A percentile compares a stretch with the other conserved stretches of the same genome.
Conservation (phyloP, 2,113 vertebrate species). For the Vidua chalybeata region DNA sequence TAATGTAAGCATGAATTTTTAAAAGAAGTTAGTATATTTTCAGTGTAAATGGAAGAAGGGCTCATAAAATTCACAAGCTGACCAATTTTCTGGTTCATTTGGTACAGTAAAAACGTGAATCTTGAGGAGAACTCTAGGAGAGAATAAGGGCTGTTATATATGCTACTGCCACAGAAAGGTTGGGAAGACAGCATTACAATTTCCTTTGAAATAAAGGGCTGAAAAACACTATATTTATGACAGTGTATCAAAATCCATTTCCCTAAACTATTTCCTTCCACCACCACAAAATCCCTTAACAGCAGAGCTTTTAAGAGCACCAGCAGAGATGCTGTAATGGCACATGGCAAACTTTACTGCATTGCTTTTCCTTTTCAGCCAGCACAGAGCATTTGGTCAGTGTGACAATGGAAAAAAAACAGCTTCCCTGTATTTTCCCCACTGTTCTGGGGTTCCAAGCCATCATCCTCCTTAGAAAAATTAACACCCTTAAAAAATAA, state of each 20-base stretch:
- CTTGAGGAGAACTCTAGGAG: neutral
- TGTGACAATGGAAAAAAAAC: neutral
- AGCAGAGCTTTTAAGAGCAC: constrained; percentile 24
- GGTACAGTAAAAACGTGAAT: neutral
- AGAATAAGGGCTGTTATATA: neutral
- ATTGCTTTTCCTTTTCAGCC: neutral
- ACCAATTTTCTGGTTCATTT: constrained; percentile 34
- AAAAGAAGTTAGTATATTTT: neutral
- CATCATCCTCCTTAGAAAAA: neutral
- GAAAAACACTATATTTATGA: constrained; percentile 10
- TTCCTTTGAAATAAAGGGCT: constrained; percentile 4
- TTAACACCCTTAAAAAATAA: neutral
- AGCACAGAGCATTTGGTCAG: constrained; percentile 1
- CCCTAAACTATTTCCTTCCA: neutral
- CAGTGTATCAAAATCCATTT: constrained; percentile 43
- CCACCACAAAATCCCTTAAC: constrained; percentile 3
- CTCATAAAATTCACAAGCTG: constrained; percentile 2
- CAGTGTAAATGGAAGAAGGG: neutral
- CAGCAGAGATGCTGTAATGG: constrained; percentile 24
- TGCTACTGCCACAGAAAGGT: neutral
- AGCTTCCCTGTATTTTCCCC: neutral
- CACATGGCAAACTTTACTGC: neutral
- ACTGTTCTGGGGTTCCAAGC: neutral
- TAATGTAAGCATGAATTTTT: neutral
- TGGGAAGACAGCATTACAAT: constrained; percentile 2